phyloP scores from a whole-genome alignment of 2,797 vertebrate genomes.

The Podarcis siculus region DNA sequence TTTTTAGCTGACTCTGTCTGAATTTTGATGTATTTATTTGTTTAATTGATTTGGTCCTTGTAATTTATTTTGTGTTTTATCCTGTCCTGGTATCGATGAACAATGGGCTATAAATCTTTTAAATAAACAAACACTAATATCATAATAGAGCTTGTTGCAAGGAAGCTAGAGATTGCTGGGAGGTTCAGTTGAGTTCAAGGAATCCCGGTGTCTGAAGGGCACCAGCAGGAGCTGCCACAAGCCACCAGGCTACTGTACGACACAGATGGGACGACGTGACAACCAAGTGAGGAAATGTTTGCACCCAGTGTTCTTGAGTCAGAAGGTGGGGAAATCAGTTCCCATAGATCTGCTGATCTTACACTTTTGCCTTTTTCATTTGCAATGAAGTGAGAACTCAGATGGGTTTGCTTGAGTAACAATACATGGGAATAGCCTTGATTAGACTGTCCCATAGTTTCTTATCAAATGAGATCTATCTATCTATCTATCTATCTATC shows the following conservation, averaged over 20 bases:
- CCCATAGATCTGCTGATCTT: conserved; percentile 23
- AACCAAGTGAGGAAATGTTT: neutral
- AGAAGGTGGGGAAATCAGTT: neutral
- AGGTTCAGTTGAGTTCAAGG: neutral
- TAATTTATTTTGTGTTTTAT: no score
- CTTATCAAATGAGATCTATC: conserved; percentile 25
- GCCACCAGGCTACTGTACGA: neutral
- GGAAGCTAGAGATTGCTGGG: neutral
- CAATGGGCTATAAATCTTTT: no score
- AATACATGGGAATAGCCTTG: conserved; percentile 47
- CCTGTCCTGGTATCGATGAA: no score
- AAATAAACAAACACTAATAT: neutral
- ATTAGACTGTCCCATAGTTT: conserved; percentile 57
- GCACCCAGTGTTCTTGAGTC: neutral
- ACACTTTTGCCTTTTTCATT: conserved; percentile 34
- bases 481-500: no score
- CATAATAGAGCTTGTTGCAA: neutral
- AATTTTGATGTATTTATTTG: no score
- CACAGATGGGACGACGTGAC: neutral
- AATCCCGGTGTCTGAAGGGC: no score
- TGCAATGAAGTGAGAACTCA: conserved; percentile 34
- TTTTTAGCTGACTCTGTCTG: no score
- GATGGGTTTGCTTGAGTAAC: conserved; percentile 44
- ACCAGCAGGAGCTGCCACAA: no score
- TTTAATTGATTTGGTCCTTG: no score